Evolutionary conservation across 30 jellyfish, hydroid and myxozoan genomes (phyloP).

Genomic region (Aurelia coerulea): DNA sequence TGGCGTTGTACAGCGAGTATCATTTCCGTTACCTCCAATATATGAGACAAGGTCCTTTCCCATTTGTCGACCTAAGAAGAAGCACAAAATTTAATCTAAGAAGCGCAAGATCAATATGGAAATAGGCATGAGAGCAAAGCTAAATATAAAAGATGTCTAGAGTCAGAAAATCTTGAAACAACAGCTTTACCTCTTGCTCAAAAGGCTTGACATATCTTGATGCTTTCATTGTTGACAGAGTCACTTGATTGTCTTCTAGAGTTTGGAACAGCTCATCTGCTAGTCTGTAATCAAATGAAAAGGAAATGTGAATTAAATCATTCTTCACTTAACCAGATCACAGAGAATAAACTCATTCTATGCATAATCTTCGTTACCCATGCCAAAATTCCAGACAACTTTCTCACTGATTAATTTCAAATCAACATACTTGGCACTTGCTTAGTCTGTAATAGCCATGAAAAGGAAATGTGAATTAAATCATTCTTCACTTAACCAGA

Average conservation of each 20-base stretch:
- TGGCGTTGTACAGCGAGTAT: constrained; percentile 98
- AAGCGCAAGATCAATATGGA: neutral
- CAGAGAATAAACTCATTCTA: no score
- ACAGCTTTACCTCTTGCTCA: constrained; percentile 75
- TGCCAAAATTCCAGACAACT: no score
- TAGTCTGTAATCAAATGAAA: constrained; percentile 38
- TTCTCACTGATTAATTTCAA: no score
- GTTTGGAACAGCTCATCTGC: constrained; percentile 97
- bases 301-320: no score
- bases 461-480: no score
- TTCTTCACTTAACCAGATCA: neutral
- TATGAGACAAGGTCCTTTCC: constrained; percentile 97
- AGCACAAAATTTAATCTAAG: neutral
- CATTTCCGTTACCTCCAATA: constrained; percentile 91
- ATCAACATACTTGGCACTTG: no score
- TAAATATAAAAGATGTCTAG: no score
- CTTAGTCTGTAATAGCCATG: no score
- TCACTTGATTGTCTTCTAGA: constrained; percentile 98
- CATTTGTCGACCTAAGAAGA: constrained; percentile 89
- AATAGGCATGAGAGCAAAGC: no score
- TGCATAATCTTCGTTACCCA: no score
- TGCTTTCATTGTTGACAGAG: constrained; percentile 94
- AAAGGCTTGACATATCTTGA: constrained; percentile 99
- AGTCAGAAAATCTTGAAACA: no score
- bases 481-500: no score